Evolutionary conservation across 1,140 invertebrate genomes (phyloP).

Genomic region (Chlorops oryzae): DNA sequence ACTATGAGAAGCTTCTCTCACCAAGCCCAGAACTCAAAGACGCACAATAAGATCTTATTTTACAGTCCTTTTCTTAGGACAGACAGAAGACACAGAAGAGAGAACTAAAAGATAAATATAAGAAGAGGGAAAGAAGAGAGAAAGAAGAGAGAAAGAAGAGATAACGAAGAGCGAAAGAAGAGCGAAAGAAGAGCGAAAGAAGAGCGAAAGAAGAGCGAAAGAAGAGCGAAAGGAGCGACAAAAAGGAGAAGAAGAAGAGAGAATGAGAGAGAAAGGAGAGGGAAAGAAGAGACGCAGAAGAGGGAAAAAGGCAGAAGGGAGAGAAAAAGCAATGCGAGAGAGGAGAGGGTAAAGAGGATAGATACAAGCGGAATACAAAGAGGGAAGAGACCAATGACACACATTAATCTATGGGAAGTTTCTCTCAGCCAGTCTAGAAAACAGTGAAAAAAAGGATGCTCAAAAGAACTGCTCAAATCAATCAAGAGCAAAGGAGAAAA

Average conservation of each 20-base stretch:
- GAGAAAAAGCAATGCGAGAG: not conserved
- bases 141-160: not conserved
- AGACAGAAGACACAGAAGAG: not conserved
- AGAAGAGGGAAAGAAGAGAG: conserved; percentile 9
- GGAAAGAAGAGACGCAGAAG: not conserved
- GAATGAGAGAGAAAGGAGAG: not conserved
- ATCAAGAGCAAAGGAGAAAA: no score
- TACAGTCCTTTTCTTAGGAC: no score
- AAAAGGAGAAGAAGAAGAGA: not conserved
- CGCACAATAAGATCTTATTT: no score
- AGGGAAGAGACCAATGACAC: no score
- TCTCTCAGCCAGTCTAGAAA: no score
- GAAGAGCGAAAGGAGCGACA: not conserved
- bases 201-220: not conserved
- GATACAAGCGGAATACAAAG: not conserved
- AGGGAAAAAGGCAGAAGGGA: not conserved
- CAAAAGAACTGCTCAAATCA: no score
- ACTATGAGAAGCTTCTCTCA: no score
- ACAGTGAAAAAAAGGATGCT: no score
- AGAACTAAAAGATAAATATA: conserved; percentile 2
- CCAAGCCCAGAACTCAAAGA: no score
- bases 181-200: not conserved
- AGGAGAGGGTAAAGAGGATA: not conserved
- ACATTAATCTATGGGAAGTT: no score
- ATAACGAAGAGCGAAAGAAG: not conserved